These are phyloP conservation scores for Calliphora vomitoria DNA, from an alignment of 2,888 invertebrate species.

Conservation along the genomic window DNA sequence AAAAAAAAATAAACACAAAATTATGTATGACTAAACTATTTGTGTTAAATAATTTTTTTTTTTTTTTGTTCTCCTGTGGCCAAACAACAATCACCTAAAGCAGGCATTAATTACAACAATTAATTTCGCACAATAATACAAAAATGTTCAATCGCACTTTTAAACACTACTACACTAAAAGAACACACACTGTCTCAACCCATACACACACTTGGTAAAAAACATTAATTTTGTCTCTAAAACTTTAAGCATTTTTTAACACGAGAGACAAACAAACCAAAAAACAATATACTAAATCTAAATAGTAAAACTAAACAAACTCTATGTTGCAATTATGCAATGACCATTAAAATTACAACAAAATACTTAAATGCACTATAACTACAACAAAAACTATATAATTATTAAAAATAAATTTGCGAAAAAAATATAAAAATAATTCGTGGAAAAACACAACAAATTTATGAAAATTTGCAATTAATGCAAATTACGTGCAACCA, in stretches of 20 bases:
- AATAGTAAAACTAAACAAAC: neutral
- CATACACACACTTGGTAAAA: neutral
- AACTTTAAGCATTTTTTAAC: conserved; percentile 29
- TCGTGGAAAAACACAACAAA: conserved; percentile 30
- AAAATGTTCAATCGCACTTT: conserved; percentile 57
- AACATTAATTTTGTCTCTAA: neutral
- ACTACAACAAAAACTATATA: conserved; percentile 39
- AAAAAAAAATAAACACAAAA: neutral
- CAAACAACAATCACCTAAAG: conserved; percentile 74
- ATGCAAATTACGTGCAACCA: conserved; percentile 70
- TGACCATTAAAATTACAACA: conserved; percentile 61
- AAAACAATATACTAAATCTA: neutral
- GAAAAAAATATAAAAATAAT: conserved; percentile 17
- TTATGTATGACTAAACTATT: conserved; percentile 4
- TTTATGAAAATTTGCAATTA: conserved; percentile 66
- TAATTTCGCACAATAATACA: conserved; percentile 68
- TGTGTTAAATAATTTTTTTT: neutral
- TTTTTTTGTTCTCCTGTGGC: conserved; percentile 60
- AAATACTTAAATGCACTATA: conserved; percentile 24
- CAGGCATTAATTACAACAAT: conserved; percentile 73
- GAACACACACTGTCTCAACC: no score
- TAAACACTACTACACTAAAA: conserved; percentile 20
- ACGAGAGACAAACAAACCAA: neutral
- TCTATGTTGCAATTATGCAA: conserved; percentile 59
- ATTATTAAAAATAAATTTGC: conserved; percentile 50